Conservation (phyloP, 2,113 vertebrate genomes). For the Myotis davidii region DNA sequence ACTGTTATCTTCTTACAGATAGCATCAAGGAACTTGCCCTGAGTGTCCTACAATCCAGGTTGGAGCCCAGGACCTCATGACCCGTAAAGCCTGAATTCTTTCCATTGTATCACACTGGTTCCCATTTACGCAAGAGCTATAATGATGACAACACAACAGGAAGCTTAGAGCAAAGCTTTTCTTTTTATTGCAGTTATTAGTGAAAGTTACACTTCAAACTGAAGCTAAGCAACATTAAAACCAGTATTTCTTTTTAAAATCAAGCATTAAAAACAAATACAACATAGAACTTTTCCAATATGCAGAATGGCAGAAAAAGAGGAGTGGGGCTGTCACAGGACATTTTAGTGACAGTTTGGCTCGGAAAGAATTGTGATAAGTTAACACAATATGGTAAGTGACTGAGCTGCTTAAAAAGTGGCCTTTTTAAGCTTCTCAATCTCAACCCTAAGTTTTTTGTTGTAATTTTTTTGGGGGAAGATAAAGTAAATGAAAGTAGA, state of each 20-base stretch:
- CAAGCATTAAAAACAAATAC: constrained; percentile 85
- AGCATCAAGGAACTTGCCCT: background rate
- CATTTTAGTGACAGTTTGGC: constrained; percentile 79
- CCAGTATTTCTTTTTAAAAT: constrained; percentile 82
- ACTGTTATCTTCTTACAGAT: background rate
- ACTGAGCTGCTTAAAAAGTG: constrained; percentile 66
- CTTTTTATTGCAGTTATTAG: constrained; percentile 94
- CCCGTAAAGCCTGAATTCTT: background rate
- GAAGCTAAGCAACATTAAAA: constrained; percentile 91
- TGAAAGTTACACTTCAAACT: constrained; percentile 91
- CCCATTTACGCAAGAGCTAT: background rate
- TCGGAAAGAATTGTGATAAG: constrained; percentile 74
- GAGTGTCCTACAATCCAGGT: background rate
- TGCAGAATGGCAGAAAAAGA: constrained; percentile 73
- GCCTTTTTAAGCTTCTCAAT: constrained; percentile 43
- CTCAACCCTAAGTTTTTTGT: constrained; percentile 48
- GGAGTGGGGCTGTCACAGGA: constrained; percentile 66
- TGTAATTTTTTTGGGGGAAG: constrained; percentile 13
- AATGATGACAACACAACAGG: background rate
- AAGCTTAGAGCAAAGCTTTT: constrained; percentile 78
- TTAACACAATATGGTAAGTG: constrained; percentile 56
- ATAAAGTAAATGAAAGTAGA: constrained; percentile 50
- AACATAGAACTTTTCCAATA: constrained; percentile 87
- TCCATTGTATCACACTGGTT: background rate
- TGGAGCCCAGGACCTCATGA: background rate